A percentile compares a stretch with the other conserved stretches of the same genome.
These are phyloP conservation scores for Montipora cactus DNA, from an alignment of 64 coral and sea anemone genomes.

Conservation along the genomic window DNA sequence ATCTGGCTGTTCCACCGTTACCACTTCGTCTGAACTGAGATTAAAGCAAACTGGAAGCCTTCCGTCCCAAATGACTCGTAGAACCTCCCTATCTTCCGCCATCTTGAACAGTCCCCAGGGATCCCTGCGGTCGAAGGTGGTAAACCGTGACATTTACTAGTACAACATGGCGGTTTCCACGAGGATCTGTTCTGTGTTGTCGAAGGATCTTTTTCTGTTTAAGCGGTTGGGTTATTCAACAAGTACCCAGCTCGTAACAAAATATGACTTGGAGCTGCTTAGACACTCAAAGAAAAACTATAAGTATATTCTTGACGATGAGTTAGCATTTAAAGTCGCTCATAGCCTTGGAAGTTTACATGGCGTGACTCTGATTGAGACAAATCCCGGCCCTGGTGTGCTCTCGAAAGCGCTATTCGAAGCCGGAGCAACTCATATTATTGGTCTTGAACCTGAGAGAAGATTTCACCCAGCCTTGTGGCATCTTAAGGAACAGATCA, in stretches of 20 bases:
- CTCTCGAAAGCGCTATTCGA: slow-evolving; percentile 67
- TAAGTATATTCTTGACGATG: slow-evolving; percentile 74
- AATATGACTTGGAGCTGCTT: slow-evolving; percentile 46
- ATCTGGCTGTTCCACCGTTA: slow-evolving; percentile 96
- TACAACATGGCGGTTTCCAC: slow-evolving; percentile 80
- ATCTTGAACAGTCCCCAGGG: slow-evolving; percentile 86
- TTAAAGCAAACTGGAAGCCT: slow-evolving; percentile 97
- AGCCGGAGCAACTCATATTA: slow-evolving; percentile 73
- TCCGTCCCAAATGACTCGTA: slow-evolving; percentile 98
- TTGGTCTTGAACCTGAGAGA: slow-evolving; percentile 88
- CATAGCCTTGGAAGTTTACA: slow-evolving; percentile 54
- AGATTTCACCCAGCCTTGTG: slow-evolving; percentile 61
- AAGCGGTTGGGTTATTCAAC: background rate
- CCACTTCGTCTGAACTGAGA: slow-evolving; percentile 93
- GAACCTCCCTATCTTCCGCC: slow-evolving; percentile 97
- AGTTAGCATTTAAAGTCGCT: slow-evolving; percentile 65
- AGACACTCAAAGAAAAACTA: slow-evolving; percentile 62
- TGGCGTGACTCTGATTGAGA: slow-evolving; percentile 56
- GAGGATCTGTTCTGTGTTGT: background rate
- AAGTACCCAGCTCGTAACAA: slow-evolving; percentile 25
- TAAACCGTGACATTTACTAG: background rate
- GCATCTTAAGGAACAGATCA: slow-evolving; percentile 53
- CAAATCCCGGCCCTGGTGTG: slow-evolving; percentile 75
- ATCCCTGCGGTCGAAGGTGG: background rate
- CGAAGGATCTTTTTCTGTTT: background rate